These are phyloP conservation scores for Meles meles DNA, from an alignment of 2,113 vertebrate species.

Conservation along the genomic window DNA sequence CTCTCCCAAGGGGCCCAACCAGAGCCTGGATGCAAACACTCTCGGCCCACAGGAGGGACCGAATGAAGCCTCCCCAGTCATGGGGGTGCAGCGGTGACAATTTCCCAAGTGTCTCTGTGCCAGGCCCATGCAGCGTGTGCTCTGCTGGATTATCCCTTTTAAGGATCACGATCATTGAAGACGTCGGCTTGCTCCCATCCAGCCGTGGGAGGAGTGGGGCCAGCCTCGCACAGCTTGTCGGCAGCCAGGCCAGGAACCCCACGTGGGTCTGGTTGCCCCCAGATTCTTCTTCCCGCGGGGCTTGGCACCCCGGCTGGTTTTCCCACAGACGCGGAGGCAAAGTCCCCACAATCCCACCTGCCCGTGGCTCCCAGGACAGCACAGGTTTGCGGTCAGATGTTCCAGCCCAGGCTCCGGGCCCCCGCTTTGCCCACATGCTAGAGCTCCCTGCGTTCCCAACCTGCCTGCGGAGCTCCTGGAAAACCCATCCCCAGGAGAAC, in stretches of 20 bases:
- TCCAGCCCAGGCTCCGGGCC: background rate
- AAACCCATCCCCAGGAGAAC: background rate
- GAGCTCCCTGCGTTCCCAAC: background rate
- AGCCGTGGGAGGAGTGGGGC: background rate
- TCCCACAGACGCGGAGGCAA: background rate
- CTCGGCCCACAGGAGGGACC: background rate
- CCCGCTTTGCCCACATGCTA: background rate
- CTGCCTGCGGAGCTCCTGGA: background rate
- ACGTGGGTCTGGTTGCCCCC: rapidly evolving
- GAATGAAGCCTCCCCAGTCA: too few relatives aligned
- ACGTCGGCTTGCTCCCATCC: background rate
- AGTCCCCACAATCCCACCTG: background rate
- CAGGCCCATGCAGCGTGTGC: background rate
- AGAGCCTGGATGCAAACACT: background rate
- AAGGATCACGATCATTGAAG: background rate
- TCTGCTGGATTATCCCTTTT: background rate
- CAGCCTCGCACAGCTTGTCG: background rate
- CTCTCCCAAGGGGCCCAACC: background rate
- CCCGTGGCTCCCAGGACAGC: background rate
- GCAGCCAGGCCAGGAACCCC: background rate
- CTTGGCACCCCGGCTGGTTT: background rate
- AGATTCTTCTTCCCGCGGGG: background rate
- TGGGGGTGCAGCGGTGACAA: too few relatives aligned
- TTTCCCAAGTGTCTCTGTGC: background rate
- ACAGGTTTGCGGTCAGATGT: background rate